Conservation (phyloP, 2,113 vertebrate species). For the Carettochelys insculpta region DNA sequence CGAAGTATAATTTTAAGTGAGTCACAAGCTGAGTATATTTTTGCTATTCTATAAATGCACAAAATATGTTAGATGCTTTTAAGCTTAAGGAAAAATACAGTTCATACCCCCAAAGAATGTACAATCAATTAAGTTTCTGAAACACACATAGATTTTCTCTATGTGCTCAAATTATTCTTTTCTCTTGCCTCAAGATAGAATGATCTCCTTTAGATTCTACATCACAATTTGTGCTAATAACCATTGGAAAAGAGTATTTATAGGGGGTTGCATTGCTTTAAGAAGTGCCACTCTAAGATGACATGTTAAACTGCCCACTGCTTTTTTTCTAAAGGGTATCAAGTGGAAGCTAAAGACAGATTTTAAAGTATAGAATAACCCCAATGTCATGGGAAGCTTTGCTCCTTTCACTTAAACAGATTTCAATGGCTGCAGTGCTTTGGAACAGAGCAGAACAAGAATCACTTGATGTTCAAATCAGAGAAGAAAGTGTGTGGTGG, state of each 20-base stretch:
- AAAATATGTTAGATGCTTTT: conserved; percentile 11
- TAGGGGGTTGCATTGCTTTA: neutral
- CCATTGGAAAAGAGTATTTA: neutral
- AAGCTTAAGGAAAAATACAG: neutral
- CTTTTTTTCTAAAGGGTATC: neutral
- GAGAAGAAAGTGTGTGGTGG: too few species aligned
- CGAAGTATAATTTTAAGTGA: conserved; percentile 34
- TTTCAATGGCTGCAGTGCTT: neutral
- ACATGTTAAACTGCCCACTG: neutral
- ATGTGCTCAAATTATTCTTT: neutral
- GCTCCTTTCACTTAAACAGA: neutral
- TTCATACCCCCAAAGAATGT: neutral
- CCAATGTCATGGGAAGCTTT: neutral
- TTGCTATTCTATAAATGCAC: conserved; percentile 2
- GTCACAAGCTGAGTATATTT: conserved; percentile 22
- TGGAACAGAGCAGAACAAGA: too few species aligned
- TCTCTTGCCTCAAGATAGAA: neutral
- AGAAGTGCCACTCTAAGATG: neutral
- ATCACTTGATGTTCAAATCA: too few species aligned
- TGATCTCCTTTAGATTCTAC: neutral
- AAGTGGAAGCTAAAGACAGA: neutral
- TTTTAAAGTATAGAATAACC: neutral
- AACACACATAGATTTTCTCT: neutral
- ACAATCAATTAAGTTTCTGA: neutral
- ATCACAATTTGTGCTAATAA: neutral